Conservation (phyloP, 2,797 vertebrate species). For the Oreochromis mossambicus region DNA sequence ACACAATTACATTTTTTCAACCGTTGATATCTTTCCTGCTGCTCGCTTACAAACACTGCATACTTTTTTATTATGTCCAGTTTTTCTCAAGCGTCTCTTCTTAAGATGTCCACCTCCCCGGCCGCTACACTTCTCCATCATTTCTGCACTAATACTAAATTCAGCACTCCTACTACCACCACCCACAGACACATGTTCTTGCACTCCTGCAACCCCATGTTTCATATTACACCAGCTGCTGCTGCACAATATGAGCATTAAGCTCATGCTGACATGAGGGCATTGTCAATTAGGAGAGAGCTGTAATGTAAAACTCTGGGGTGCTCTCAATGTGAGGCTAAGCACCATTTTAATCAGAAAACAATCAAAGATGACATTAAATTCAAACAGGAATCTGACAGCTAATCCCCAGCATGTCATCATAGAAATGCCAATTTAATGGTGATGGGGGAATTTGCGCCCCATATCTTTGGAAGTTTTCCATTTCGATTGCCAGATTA, state of each 20-base stretch:
- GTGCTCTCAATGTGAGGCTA: slow-evolving; percentile 22
- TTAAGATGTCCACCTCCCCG: not conserved
- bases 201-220: not conserved
- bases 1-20: not conserved
- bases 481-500: not conserved
- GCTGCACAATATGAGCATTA: not conserved
- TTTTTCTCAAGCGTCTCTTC: not conserved
- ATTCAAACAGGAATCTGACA: slow-evolving; percentile 6
- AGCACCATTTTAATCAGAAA: slow-evolving; percentile 32
- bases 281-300: slow-evolving; percentile 22
- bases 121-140: not conserved
- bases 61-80: not conserved
- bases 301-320: slow-evolving; percentile 28
- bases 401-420: slow-evolving; percentile 7
- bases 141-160: not conserved
- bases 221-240: slow-evolving; percentile 32
- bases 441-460: not conserved
- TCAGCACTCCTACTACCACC: not conserved
- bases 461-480: not conserved
- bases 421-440: slow-evolving; percentile 25
- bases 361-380: slow-evolving; percentile 27
- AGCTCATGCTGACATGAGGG: not conserved
- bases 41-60: not conserved
- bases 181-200: not conserved
- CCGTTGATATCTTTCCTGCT: not conserved